phyloP scores from a whole-genome alignment of 1,140 invertebrate genomes.

The Scaptomyza pallida region DNA sequence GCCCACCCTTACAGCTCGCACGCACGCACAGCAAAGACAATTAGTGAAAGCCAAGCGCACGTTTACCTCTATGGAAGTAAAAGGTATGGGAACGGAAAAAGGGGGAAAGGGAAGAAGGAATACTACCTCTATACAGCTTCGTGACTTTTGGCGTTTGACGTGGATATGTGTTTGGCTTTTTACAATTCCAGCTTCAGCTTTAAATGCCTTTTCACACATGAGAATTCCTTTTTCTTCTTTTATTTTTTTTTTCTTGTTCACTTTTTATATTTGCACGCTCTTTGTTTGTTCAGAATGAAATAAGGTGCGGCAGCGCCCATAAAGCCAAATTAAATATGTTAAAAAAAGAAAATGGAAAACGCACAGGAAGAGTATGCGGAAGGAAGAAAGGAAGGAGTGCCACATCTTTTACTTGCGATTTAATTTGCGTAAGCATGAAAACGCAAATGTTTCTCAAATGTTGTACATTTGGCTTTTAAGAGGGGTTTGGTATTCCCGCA shows the following conservation, averaged over 20 bases:
- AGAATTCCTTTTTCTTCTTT: conserved; percentile 12
- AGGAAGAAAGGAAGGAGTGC: conserved; percentile 4
- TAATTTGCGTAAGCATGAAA: conserved; percentile 59
- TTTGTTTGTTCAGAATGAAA: conserved; percentile 60
- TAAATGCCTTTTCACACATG: conserved; percentile 69
- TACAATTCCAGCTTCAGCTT: conserved; percentile 36
- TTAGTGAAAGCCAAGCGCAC: conserved; percentile 69
- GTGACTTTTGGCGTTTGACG: conserved; percentile 72
- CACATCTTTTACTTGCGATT: conserved; percentile 60
- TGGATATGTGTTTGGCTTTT: conserved; percentile 58
- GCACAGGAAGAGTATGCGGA: background rate
- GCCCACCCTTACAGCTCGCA: conserved; percentile 25
- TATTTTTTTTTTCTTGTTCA: too few species aligned
- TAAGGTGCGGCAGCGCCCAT: conserved; percentile 74
- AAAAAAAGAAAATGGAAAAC: conserved; percentile 11
- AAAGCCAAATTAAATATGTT: conserved; percentile 76
- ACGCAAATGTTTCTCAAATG: conserved; percentile 59
- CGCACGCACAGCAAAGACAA: conserved; percentile 74
- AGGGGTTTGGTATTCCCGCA: conserved; percentile 39
- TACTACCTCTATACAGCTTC: conserved; percentile 31
- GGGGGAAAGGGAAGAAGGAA: background rate
- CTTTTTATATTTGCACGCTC: conserved; percentile 62
- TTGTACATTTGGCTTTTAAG: conserved; percentile 56
- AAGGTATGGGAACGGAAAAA: background rate
- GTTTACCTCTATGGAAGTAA: conserved; percentile 24